Evolutionary conservation across 2,888 invertebrate genomes (phyloP), one percentile per base, ranked within the genome.

Genomic region (Lamellibrachia satsuma): DNA sequence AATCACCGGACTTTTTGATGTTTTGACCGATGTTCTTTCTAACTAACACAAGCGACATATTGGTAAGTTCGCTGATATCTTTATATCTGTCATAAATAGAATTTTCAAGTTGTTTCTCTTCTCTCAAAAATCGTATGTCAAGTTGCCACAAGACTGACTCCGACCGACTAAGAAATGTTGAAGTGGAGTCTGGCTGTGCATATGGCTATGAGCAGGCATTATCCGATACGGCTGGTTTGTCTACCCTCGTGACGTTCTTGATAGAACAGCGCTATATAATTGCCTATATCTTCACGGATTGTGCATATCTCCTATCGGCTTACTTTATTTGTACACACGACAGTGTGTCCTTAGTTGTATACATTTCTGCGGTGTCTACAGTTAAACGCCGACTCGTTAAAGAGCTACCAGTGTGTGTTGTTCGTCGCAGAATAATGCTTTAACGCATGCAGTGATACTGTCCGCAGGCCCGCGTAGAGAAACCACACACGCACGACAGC

Each of bases 211-310:
- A 22, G 22, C 75, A 75, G 75, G n/a, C 75, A 11, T 22, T 22
- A 22, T 22, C 75, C 6, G 75, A 15, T 75, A 75, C 75, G n/a
- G 60, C 75, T 6, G 22, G n/a, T 15, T 75, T n/a, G 22, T 75
- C 75, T 75, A 75, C 22, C 75, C 22, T 75, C 75, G 22, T 3
- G 22, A 22, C 75, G 75, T 75, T 22, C n/a, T 6, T 75, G 22
- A 75, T 75, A 75, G 75, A 22, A 75, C 15, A 75, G 75, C 75
- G 75, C 75, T 75, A 22, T 22, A 75, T 75, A 22, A 75, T 75
- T 75, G 75, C 75, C 75, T 22, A 75, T 75, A 75, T 75, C 75
- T 75, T 75, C 75, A 75, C 75, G 75, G 75, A 75, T 75, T 75
- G 75, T 75, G 75, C 15, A 75, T 75, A 75, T 75, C 22, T n/a